Evolutionary conservation across 2,797 vertebrate genomes (phyloP).

Genomic region (Hippopotamyrus pictus): DNA sequence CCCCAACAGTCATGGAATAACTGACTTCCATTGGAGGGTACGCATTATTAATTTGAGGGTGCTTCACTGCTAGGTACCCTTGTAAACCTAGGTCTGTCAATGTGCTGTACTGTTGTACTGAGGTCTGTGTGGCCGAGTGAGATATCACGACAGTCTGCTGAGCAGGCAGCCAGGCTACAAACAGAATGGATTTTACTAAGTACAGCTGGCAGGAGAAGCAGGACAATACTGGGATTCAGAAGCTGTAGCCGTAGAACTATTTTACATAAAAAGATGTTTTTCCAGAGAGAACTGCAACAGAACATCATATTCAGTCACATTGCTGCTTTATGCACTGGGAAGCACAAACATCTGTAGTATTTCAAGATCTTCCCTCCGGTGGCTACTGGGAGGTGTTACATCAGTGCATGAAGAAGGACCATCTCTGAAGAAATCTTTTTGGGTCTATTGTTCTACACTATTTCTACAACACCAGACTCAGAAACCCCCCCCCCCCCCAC

Average conservation of each 20-base stretch:
- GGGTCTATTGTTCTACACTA: background rate
- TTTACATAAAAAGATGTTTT: background rate
- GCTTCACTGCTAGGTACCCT: background rate
- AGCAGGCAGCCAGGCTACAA: background rate
- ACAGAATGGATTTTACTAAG: background rate
- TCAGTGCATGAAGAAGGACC: background rate
- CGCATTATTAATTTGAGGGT: background rate
- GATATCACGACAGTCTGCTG: background rate
- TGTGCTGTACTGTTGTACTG: background rate
- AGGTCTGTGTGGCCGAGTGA: background rate
- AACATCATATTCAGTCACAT: background rate
- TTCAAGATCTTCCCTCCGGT: background rate
- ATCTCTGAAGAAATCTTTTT: background rate
- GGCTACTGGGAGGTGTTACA: background rate
- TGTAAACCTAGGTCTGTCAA: background rate
- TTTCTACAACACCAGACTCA: background rate
- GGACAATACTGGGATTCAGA: background rate
- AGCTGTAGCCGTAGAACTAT: background rate
- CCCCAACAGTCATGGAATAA: background rate
- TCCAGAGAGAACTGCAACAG: background rate
- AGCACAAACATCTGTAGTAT: background rate
- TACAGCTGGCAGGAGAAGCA: background rate
- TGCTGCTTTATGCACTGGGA: background rate
- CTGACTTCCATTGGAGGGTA: background rate
- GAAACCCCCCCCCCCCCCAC: background rate